Evolutionary conservation across 2,113 vertebrate species (phyloP), one percentile per base, ranked within the genome.

Genomic region (Piprites chloris): DNA sequence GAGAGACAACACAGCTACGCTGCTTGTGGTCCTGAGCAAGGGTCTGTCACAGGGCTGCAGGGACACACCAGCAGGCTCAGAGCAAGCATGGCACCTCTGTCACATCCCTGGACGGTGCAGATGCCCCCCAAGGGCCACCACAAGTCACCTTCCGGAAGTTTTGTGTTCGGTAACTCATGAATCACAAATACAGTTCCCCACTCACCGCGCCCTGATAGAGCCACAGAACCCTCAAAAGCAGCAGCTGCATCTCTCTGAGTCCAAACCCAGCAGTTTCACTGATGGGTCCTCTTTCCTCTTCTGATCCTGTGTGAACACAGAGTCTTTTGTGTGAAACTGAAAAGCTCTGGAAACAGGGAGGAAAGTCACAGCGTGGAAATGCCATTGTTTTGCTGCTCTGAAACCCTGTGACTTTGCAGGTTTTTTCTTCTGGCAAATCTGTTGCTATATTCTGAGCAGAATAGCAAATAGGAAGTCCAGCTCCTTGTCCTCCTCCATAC

Each of bases 151-250:
- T 42, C 35, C 49, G n/a, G 9, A 39, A 71, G 37, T 12, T 27
- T 62, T 6, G 1, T 21, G 16, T 9, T n/a, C 0, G 0, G 69
- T 5, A 11, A 32, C 55, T 71, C 69, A 32, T 41, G 73, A 62
- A 42, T 50, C 33, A n/a, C 33, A 68, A 17, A 37, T 14, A 3
- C 27, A 17, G 4, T 5, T 77, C 33, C 33, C 73, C 53, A 1
- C 37, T 69, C 72, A 19, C 19, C 42, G 8, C 59, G 26, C 23
- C 72, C 47, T 5, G 6, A 21, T 11, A 1, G 0, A 46, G 27
- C 81, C n/a, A 21, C 66, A 7, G 6, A 77, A 11, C 32, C 24
- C 46, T 46, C 28, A 11, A 4, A 20, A 69, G n/a, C 72, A 83
- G 71, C 65, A 75, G 39, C 47, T 20, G 2, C 47, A 11, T 15